phyloP scores from a whole-genome alignment of 2,888 invertebrate species.

The Agrochola litura region DNA sequence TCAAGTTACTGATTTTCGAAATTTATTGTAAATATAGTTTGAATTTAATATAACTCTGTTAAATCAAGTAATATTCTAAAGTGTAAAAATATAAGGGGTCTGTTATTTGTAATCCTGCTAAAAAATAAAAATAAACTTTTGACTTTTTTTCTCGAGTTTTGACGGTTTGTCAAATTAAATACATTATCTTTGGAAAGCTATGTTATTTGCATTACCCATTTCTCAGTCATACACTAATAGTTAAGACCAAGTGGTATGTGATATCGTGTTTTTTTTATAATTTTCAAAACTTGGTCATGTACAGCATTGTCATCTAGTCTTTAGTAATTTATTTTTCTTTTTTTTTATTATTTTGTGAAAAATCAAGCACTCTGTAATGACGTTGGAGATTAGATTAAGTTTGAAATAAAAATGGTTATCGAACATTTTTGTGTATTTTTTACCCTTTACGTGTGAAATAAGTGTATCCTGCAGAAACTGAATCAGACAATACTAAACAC shows the following conservation, averaged over 20 bases:
- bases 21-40: background rate
- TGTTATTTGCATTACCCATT: background rate
- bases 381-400: conserved; percentile 86
- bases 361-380: conserved; percentile 78
- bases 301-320: conserved; percentile 87
- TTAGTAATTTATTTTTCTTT: conserved; percentile 86
- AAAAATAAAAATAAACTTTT: background rate
- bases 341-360: conserved; percentile 69
- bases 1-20: background rate
- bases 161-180: too few relatives aligned
- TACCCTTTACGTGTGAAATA: background rate
- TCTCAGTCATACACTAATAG: conserved; percentile 60
- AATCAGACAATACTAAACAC: background rate
- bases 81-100: background rate
- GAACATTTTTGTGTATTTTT: conserved; percentile 68
- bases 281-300: conserved; percentile 78
- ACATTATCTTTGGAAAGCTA: background rate
- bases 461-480: background rate
- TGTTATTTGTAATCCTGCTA: background rate
- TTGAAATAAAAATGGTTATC: conserved; percentile 87
- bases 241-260: conserved; percentile 73
- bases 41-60: background rate
- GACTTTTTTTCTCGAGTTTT: background rate
- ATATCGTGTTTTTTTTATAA: conserved; percentile 70
- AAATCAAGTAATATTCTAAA: background rate